Base-by-base conservation (phyloP, 2,113 vertebrate genomes). In the Elephantulus edwardii region DNA sequence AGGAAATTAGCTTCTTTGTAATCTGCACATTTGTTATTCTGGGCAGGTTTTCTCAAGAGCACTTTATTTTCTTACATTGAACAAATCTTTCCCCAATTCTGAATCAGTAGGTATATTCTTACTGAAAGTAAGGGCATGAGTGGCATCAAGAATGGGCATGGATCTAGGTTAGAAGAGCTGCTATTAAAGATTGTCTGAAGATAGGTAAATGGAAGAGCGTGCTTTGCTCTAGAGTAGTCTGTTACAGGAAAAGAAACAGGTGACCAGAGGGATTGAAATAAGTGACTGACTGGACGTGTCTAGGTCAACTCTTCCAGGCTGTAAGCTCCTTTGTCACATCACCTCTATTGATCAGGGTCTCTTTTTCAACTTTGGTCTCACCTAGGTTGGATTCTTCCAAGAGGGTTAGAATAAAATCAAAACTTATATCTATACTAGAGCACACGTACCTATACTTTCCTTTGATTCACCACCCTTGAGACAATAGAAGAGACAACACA, bases 1-100 rank as follows among this genome's bases (percentile, higher is more conserved):
- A 86, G 68, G 82, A 85, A 84, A 76, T 88, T 68, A 92, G 42
- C 5, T 90, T 93, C 50, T 90, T 13, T 10, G 85, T 58, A 82
- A 62, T 19, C 46, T 10, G 6, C 26, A 40, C 38, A 66, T 5
- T 76, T 78, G 30, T 92, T 66, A 35, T 71, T 91, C 35, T 83
- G 35, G 11, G n/a, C 20, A 75, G 0, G 87, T 86, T 66, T 86
- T 35, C 44, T 14, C 38, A 76, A 70, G 77, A 20, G 9, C 48
- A 1, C 44, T 26, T 86, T 71, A 6, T 83, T 4, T 46, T n/a
- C 28, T 56, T 48, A 82, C 20, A 92, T 33, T 89, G 75, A 88
- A 64, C 11, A 83, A 77, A 3, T 33, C 9, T 84, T 26, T 6
- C 62, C 81, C 56, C 79, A 44, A 26, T 85, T 0, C 80, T 64